A percentile compares a stretch with the other conserved stretches of the same genome.
Evolutionary conservation across 2,113 vertebrate genomes (phyloP).

Genomic region (Myocastor coypus): DNA sequence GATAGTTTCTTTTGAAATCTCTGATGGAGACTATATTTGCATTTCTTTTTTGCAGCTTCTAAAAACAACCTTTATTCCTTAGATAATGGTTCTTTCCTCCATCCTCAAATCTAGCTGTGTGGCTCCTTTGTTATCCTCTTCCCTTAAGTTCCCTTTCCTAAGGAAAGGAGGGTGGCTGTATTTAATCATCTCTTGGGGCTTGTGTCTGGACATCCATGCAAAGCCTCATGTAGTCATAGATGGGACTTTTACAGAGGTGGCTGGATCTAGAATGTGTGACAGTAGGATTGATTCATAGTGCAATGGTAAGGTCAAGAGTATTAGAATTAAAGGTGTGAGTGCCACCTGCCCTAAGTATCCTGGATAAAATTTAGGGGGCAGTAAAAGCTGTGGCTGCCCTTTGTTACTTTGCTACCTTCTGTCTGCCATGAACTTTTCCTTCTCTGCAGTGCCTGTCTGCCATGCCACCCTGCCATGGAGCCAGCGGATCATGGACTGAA

Average conservation of each 20-base stretch:
- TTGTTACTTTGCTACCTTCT: background rate
- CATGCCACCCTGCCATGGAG: background rate
- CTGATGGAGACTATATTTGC: background rate
- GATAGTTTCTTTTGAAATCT: background rate
- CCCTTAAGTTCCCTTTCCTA: background rate
- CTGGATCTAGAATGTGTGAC: background rate
- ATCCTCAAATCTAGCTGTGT: background rate
- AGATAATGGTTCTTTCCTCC: background rate
- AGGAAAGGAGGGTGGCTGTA: background rate
- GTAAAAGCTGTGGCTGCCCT: background rate
- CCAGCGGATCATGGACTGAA: background rate
- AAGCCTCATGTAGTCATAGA: background rate
- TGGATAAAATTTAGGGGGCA: background rate
- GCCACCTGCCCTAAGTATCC: background rate
- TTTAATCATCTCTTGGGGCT: background rate
- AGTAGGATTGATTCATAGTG: background rate
- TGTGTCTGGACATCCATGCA: background rate
- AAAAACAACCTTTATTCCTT: background rate
- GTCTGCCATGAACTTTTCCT: background rate
- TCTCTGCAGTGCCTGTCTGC: background rate
- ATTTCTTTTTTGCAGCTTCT: background rate
- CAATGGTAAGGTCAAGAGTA: background rate
- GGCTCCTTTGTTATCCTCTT: background rate
- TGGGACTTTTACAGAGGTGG: background rate
- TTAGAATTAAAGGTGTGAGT: background rate